Evolutionary conservation across 2,888 invertebrate species (phyloP), one percentile per base, ranked within the genome.

Genomic region (Ennomos fuscantarius): DNA sequence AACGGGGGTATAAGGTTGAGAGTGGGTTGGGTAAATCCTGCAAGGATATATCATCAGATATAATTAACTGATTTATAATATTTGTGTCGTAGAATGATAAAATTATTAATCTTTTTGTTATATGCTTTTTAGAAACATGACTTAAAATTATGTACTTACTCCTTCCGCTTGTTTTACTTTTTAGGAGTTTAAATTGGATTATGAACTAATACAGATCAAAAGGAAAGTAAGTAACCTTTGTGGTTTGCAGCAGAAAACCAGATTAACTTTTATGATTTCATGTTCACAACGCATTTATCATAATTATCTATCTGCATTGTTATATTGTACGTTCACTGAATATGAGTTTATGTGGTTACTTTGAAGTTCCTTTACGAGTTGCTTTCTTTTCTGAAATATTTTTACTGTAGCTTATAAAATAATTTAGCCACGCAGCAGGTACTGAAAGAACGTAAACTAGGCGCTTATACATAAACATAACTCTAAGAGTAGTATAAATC

Each of bases 401-500:
- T 59, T 61, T 62, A 62, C 62, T 42, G 43, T 15, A 48, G 42
- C 61, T 62, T 60, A 55, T 48, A 58, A 49, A 50, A 60, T 61
- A 48, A 54, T 50, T 46, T 55, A 51, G 43, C 34, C 35, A 35
- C 44, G 31, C 34, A 24, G 24, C 5, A 24, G 24, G 24, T 6
- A 24, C 24, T 24, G 6, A 24, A 24, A 24, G 24, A 24, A 45
- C 11, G 39, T 46, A 54, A 58, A 59, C 43, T 52, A 52, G 52
- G 53, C 59, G 60, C 62, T 54, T 63, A 58, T 62, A 56, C 54
- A 36, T 56, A 53, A 55, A 41, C 55, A 59, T 62, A 60, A 62
- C 66, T 72, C 69, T 68, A 70, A 60, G 66, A 69, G 63, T 63
- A 55, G 62, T 63, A 64, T 65, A 56, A 66, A 70, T 67, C 73